Conservation (phyloP, 2,113 vertebrate genomes). For the Fukomys damarensis region DNA sequence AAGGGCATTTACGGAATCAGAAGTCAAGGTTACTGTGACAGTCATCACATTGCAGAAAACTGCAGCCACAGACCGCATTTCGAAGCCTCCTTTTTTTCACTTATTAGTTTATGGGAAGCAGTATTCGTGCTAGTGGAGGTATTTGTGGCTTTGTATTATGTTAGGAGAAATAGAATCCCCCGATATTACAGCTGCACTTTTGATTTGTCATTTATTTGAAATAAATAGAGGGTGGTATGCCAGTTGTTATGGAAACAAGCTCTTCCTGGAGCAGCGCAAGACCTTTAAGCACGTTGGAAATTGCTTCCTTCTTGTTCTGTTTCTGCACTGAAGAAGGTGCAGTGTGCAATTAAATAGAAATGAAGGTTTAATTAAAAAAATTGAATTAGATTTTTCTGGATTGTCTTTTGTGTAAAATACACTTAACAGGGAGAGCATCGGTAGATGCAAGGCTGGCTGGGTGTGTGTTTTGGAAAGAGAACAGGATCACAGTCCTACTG, state of each 20-base stretch:
- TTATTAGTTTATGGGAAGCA: not conserved
- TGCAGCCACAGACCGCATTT: not conserved
- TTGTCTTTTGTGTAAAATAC: constrained; percentile 39
- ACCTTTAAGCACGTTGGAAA: constrained; percentile 11
- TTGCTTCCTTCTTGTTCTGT: constrained; percentile 72
- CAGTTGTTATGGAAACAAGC: constrained; percentile 81
- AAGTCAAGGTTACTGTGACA: constrained; percentile 76
- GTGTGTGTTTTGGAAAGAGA: constrained; percentile 23
- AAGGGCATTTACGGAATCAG: constrained; percentile 71
- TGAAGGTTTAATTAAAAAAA: constrained; percentile 74
- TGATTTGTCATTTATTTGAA: constrained; percentile 79
- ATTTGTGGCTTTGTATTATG: constrained; percentile 53
- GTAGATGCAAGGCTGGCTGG: not conserved
- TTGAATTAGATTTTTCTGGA: constrained; percentile 75
- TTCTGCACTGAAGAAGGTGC: constrained; percentile 62
- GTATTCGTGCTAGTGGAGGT: not conserved
- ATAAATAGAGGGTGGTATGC: constrained; percentile 74
- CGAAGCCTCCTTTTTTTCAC: not conserved
- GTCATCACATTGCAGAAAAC: not conserved
- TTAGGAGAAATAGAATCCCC: constrained; percentile 67
- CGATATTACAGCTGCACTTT: constrained; percentile 69
- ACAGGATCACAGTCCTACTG: not conserved
- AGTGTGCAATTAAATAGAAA: constrained; percentile 77
- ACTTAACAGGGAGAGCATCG: not conserved
- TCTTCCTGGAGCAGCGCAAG: constrained; percentile 45